Evolutionary conservation across 2,113 vertebrate species (phyloP).

Genomic region (Panurus biarmicus): DNA sequence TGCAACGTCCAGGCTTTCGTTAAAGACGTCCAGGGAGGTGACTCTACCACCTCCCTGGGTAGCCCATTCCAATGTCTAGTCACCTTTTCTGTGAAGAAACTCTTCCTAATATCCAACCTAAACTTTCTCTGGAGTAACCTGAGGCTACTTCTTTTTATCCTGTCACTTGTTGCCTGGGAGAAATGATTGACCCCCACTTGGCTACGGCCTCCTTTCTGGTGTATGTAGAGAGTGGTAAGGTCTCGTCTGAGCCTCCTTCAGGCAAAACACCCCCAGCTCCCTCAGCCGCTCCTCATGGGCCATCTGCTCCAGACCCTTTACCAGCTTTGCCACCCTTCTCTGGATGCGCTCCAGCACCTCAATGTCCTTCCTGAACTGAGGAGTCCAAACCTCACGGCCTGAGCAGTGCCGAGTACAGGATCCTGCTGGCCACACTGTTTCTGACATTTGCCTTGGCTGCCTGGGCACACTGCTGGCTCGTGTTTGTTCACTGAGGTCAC

Average conservation of each 20-base stretch:
- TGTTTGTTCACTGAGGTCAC: accelerated
- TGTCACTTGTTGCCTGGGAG: neutral
- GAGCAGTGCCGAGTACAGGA: too few species aligned
- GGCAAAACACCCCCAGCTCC: neutral
- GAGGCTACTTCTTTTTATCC: neutral
- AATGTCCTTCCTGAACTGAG: neutral
- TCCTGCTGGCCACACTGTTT: neutral
- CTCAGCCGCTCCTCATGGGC: neutral
- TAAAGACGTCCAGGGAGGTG: accelerated
- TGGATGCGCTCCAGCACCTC: accelerated
- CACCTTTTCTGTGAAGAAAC: neutral
- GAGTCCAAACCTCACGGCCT: accelerated
- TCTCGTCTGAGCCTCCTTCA: too few species aligned
- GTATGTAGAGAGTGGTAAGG: accelerated
- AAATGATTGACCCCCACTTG: neutral
- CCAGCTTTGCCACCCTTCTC: neutral
- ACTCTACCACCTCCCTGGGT: neutral
- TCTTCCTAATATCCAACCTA: neutral
- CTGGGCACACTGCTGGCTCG: neutral
- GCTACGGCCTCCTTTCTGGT: neutral
- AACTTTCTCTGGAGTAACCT: neutral
- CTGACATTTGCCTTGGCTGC: neutral
- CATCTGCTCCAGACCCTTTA: accelerated
- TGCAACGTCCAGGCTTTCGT: neutral
- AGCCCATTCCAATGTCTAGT: neutral